Percentiles rank a stretch among this genome's conserved stretches.
Evolutionary conservation across 2,888 invertebrate genomes (phyloP).

Genomic region (Plebejus anna): DNA sequence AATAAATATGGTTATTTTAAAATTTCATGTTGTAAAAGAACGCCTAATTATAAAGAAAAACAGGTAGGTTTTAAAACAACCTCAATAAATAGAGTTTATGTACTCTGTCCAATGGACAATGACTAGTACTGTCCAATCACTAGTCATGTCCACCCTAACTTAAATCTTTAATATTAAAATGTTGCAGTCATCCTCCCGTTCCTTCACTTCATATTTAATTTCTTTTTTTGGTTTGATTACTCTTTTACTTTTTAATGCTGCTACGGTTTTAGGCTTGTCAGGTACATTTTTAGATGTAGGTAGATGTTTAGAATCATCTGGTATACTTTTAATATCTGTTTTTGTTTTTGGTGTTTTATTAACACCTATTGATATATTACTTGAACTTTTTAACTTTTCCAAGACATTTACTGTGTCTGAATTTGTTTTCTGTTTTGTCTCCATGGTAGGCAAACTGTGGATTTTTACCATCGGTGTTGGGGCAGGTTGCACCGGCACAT

Average conservation of each 20-base stretch:
- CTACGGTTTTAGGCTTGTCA: not conserved
- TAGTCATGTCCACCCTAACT: no score
- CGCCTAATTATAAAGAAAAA: no score
- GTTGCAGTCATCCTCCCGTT: constrained; percentile 65
- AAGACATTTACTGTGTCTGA: not conserved
- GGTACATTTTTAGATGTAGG: not conserved
- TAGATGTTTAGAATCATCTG: not conserved
- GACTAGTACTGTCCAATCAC: no score
- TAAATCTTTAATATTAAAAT: constrained; percentile 63
- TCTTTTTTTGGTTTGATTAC: constrained; percentile 32
- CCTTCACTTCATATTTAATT: constrained; percentile 59
- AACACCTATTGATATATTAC: not conserved
- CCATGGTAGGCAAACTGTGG: not conserved
- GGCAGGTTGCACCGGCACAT: not conserved
- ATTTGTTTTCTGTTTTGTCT: not conserved
- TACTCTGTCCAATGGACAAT: no score
- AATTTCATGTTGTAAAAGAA: not conserved
- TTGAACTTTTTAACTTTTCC: not conserved
- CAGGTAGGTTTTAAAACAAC: no score
- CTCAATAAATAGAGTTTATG: no score
- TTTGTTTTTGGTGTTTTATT: not conserved
- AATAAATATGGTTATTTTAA: not conserved
- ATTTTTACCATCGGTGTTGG: not conserved
- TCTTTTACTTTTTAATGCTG: not conserved
- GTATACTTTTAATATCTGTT: not conserved